Conservation (phyloP, 2,888 invertebrate species). For the Subacronicta megacephala region DNA sequence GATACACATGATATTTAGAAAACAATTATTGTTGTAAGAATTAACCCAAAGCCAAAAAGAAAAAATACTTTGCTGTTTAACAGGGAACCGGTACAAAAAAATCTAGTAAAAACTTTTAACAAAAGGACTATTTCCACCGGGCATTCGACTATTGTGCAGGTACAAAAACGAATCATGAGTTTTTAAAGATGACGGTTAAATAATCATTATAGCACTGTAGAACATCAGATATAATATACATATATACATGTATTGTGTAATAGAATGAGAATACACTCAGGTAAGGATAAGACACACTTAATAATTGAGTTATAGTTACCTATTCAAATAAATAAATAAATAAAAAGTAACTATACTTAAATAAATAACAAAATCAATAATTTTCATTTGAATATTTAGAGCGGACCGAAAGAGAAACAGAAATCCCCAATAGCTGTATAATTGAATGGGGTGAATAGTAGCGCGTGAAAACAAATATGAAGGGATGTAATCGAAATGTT, state of each 20-base stretch:
- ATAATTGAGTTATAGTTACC: neutral
- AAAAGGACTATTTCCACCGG: constrained; percentile 60
- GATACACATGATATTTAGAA: constrained; percentile 63
- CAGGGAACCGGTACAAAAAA: constrained; percentile 61
- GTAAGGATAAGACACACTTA: constrained; percentile 1
- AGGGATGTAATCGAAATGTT: constrained; percentile 85
- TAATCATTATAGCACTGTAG: constrained; percentile 18
- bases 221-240: constrained; percentile 12
- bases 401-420: constrained; percentile 49
- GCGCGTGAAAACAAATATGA: constrained; percentile 81
- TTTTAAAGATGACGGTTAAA: constrained; percentile 34
- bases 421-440: constrained; percentile 55
- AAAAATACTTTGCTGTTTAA: constrained; percentile 37
- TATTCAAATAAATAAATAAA: neutral
- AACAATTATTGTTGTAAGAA: constrained; percentile 65
- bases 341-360: neutral
- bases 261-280: neutral
- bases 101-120: constrained; percentile 59
- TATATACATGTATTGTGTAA: neutral
- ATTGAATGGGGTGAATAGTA: constrained; percentile 74
- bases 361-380: constrained; percentile 16
- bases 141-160: constrained; percentile 56
- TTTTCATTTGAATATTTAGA: constrained; percentile 34
- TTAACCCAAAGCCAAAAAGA: constrained; percentile 51
- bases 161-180: constrained; percentile 49